Conservation (phyloP, 2,113 vertebrate species). For the Oreocharis arfaki region DNA sequence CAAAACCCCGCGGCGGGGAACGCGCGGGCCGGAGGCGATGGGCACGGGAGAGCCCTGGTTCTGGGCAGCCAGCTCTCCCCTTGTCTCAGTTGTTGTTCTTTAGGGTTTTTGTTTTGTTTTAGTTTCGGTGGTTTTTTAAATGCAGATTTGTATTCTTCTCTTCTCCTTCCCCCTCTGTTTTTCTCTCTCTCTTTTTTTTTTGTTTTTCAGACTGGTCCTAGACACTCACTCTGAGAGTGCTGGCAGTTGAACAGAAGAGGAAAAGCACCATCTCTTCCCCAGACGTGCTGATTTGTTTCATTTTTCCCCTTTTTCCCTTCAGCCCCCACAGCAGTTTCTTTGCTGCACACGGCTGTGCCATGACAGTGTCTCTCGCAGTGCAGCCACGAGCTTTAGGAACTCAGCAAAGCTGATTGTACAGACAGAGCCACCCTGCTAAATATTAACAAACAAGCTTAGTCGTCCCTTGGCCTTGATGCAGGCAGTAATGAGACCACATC, state of each 20-base stretch:
- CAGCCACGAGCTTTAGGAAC: neutral
- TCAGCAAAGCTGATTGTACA: accelerated
- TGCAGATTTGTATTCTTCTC: neutral
- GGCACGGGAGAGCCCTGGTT: neutral
- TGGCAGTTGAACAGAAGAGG: neutral
- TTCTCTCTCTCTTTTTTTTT: neutral
- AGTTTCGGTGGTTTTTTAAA: too few species aligned
- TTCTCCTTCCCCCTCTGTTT: accelerated
- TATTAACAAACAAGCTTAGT: neutral
- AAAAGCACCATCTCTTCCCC: neutral
- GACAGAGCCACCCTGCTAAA: neutral
- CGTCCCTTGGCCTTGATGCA: neutral
- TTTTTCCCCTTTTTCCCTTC: neutral
- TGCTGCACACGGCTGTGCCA: neutral
- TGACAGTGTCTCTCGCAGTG: accelerated
- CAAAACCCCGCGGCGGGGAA: neutral
- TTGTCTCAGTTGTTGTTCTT: neutral
- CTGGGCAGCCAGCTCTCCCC: neutral
- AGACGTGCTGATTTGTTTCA: neutral
- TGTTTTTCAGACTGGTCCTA: neutral
- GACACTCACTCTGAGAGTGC: neutral
- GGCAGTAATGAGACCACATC: neutral
- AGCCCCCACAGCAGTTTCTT: neutral
- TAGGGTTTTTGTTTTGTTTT: neutral
- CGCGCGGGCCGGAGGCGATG: accelerated